Percentiles rank a stretch among this genome's conserved stretches.
Evolutionary conservation across 2,113 vertebrate genomes (phyloP).

Genomic region (Laticauda colubrina): DNA sequence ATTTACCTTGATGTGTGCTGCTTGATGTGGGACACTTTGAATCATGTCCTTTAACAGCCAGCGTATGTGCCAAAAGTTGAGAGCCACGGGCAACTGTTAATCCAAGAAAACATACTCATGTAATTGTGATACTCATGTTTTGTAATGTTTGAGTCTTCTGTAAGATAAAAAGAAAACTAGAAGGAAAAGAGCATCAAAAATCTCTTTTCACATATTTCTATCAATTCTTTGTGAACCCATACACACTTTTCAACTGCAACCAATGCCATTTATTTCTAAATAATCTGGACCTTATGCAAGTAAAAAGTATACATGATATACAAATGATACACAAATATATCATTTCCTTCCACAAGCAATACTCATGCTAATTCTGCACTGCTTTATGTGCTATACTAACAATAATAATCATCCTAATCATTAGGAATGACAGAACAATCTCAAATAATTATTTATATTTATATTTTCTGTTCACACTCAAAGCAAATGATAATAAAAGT

Average conservation of each 20-base stretch:
- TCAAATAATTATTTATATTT: not conserved
- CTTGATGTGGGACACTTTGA: slow-evolving; percentile 81
- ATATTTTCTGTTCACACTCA: not conserved
- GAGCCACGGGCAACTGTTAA: slow-evolving; percentile 60
- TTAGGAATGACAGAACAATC: not conserved
- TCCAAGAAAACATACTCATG: slow-evolving; percentile 36
- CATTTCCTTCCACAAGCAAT: not conserved
- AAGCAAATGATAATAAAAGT: not conserved
- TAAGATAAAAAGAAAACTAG: not conserved
- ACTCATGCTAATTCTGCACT: not conserved
- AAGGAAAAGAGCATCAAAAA: not conserved
- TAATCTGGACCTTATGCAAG: not conserved
- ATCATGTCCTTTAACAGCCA: slow-evolving; percentile 77
- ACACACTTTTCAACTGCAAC: not conserved
- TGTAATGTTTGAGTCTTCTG: not conserved
- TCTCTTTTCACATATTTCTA: not conserved
- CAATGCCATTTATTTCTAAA: not conserved
- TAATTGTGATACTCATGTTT: not conserved
- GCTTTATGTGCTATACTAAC: not conserved
- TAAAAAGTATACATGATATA: not conserved
- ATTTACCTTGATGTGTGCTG: slow-evolving; percentile 79
- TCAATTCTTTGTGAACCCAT: not conserved
- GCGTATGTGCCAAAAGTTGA: slow-evolving; percentile 53
- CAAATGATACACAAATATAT: too few species aligned
- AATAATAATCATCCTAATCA: not conserved